Percentiles rank a stretch among this genome's conserved stretches.
These are phyloP conservation scores for Drosophila quadrilineata DNA, from an alignment of 1,140 invertebrate genomes.

Conservation along the genomic window DNA sequence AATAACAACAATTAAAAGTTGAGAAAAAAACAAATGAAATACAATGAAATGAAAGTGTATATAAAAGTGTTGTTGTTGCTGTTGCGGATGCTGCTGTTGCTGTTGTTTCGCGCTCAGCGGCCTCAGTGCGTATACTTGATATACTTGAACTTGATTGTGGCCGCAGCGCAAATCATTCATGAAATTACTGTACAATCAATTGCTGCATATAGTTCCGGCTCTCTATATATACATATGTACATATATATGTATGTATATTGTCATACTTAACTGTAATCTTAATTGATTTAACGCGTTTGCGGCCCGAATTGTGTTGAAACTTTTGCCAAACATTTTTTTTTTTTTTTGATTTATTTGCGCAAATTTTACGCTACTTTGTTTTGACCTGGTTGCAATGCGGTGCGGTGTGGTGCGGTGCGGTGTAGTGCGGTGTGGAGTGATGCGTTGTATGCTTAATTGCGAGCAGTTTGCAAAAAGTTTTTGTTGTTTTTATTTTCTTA, in stretches of 20 bases:
- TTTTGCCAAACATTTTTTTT: constrained; percentile 17
- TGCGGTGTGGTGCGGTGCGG: constrained; percentile 3
- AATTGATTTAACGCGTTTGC: constrained; percentile 61
- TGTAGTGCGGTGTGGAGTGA: constrained; percentile 10
- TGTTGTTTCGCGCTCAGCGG: constrained; percentile 14
- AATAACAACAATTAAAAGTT: constrained; percentile 1
- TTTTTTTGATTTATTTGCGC: constrained; percentile 64
- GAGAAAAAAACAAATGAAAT: neutral
- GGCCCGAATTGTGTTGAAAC: constrained; percentile 14
- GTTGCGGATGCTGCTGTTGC: constrained; percentile 11
- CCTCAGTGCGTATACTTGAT: constrained; percentile 45
- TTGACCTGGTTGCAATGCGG: neutral
- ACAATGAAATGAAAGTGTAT: constrained; percentile 21
- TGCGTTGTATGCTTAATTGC: constrained; percentile 59
- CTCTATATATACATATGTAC: no score
- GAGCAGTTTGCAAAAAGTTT: constrained; percentile 49
- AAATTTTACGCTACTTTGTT: constrained; percentile 49
- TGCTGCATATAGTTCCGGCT: constrained; percentile 22
- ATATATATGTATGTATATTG: neutral
- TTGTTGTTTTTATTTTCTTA: no score
- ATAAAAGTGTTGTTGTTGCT: neutral
- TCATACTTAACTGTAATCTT: constrained; percentile 28
- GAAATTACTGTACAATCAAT: constrained; percentile 25
- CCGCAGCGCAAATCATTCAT: constrained; percentile 28
- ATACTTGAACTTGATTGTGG: constrained; percentile 37